Evolutionary conservation across 2,888 invertebrate genomes (phyloP).

Genomic region (Iselma pallidipennis): DNA sequence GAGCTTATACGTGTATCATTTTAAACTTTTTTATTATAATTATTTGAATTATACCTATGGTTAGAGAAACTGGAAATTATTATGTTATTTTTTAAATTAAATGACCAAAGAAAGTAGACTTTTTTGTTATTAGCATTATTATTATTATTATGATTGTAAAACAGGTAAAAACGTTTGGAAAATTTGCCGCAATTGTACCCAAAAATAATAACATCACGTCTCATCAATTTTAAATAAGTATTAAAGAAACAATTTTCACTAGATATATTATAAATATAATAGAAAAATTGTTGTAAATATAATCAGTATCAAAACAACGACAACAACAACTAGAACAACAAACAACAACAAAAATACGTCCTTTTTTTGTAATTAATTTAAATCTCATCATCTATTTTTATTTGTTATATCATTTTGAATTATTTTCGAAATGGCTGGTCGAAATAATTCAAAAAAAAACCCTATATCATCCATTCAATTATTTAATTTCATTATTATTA

Average conservation of each 20-base stretch:
- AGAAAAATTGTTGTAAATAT: too few species aligned
- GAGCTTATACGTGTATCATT: slow-evolving; percentile 11
- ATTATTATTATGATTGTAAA: slow-evolving; percentile 8
- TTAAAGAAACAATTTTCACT: slow-evolving; percentile 41
- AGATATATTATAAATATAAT: too few species aligned
- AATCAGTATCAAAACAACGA: too few species aligned
- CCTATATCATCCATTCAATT: not conserved
- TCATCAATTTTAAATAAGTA: slow-evolving; percentile 24
- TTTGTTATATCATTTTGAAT: not conserved
- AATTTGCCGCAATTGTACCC: slow-evolving; percentile 5
- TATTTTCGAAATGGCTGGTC: not conserved
- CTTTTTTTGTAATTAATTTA: not conserved
- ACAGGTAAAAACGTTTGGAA: slow-evolving; percentile 15
- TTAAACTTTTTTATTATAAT: slow-evolving; percentile 25
- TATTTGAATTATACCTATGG: not conserved
- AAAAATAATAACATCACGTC: slow-evolving; percentile 18
- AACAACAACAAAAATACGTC: slow-evolving; percentile 1
- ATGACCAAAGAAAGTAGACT: slow-evolving; percentile 32
- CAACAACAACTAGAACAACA: too few species aligned
- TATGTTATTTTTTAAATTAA: slow-evolving; percentile 3
- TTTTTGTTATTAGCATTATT: too few species aligned
- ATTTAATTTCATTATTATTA: not conserved
- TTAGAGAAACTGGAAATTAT: slow-evolving; percentile 13
- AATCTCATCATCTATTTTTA: too few species aligned
- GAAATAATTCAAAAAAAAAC: slow-evolving; percentile 1